Percentiles rank a stretch among this genome's conserved stretches.
Conservation (phyloP, 1,140 invertebrate species). For the Bathynomus jamesi region DNA sequence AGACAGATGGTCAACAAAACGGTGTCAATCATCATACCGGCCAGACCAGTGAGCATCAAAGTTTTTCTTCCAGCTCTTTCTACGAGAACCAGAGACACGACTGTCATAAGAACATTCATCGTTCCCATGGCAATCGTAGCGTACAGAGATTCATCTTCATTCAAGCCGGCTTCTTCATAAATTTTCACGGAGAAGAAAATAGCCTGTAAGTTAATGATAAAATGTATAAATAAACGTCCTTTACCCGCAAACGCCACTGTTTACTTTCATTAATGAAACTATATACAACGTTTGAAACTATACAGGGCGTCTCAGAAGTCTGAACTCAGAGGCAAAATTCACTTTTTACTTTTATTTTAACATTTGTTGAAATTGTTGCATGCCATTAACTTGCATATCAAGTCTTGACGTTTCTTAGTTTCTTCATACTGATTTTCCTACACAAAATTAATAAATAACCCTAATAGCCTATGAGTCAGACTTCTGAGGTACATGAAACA, state of each 20-base stretch:
- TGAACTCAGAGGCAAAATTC: too few relatives aligned
- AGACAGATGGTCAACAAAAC: constrained; percentile 54
- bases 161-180: constrained; percentile 61
- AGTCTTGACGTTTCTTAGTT: too few relatives aligned
- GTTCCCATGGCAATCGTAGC: constrained; percentile 78
- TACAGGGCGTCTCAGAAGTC: too few relatives aligned
- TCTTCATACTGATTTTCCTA: too few relatives aligned
- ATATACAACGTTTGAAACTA: too few relatives aligned
- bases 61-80: constrained; percentile 76
- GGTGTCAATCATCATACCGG: constrained; percentile 63
- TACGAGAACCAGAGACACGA: constrained; percentile 75
- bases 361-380: too few relatives aligned
- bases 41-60: constrained; percentile 64
- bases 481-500: constrained; percentile 7
- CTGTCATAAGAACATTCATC: constrained; percentile 81
- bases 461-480: too few relatives aligned
- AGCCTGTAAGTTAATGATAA: constrained; percentile 45
- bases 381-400: too few relatives aligned
- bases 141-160: constrained; percentile 53
- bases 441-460: neutral
- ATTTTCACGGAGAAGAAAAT: constrained; percentile 82
- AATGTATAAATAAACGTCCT: neutral
- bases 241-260: too few relatives aligned
- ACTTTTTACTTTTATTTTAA: too few relatives aligned
- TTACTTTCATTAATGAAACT: too few relatives aligned